Conservation (phyloP, 2,888 invertebrate genomes). For the Caenorhabditis plicata region DNA sequence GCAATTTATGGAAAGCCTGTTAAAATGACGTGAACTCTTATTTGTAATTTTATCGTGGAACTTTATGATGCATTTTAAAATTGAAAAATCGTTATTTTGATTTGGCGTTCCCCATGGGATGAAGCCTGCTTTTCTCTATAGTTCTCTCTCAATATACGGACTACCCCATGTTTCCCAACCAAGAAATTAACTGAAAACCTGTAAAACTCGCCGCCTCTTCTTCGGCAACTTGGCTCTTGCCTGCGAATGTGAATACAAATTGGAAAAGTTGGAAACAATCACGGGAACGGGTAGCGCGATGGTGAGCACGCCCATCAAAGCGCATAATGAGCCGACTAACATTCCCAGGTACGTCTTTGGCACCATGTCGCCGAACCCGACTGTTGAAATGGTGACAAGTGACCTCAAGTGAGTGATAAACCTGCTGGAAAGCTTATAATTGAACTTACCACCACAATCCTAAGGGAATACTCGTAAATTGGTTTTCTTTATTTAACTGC, state of each 20-base stretch:
- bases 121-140: no score
- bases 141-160: no score
- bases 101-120: no score
- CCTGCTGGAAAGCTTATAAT: not conserved
- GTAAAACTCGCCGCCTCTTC: constrained; percentile 50
- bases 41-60: no score
- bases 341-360: constrained; percentile 59
- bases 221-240: constrained; percentile 55
- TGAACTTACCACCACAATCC: constrained; percentile 58
- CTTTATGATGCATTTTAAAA: no score
- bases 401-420: constrained; percentile 24
- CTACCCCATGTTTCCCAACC: no score
- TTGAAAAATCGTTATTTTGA: no score
- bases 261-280: constrained; percentile 62
- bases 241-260: constrained; percentile 60
- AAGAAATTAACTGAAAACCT: constrained; percentile 27
- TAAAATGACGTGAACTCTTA: no score
- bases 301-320: constrained; percentile 62
- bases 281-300: constrained; percentile 60
- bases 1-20: no score
- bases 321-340: constrained; percentile 62
- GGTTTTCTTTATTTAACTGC: constrained; percentile 57
- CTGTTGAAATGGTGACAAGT: constrained; percentile 57
- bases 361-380: constrained; percentile 59
- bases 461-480: constrained; percentile 62